Percentiles rank a stretch among this genome's conserved stretches.
These are phyloP conservation scores for Corythaeola cristata DNA, from an alignment of 2,113 vertebrate genomes.

Conservation along the genomic window DNA sequence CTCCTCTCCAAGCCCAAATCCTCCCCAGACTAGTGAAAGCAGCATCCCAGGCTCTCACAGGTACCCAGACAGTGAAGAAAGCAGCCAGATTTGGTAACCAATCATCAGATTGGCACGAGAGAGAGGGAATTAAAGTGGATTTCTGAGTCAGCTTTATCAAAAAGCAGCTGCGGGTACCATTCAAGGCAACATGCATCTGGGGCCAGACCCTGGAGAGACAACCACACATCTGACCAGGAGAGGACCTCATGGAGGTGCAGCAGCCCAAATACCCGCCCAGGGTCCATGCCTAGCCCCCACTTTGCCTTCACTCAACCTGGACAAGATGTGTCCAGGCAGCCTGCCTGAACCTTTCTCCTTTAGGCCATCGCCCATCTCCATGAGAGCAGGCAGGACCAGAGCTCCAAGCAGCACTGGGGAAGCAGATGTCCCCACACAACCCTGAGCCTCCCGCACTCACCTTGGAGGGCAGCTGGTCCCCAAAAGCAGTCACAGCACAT, in stretches of 20 bases:
- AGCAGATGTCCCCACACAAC: rapidly evolving
- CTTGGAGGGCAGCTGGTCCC: too few species aligned
- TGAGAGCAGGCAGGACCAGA: not conserved
- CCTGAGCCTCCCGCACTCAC: rapidly evolving
- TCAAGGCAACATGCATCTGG: not conserved
- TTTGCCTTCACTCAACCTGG: not conserved
- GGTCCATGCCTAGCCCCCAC: not conserved
- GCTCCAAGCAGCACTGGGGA: not conserved
- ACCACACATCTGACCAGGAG: not conserved
- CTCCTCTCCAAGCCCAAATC: not conserved
- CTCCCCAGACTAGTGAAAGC: not conserved
- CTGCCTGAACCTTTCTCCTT: not conserved
- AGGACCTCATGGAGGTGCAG: not conserved
- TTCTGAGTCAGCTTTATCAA: not conserved
- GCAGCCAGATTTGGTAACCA: too few species aligned
- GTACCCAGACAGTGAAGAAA: not conserved
- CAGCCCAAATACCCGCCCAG: not conserved
- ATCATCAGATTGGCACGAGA: not conserved
- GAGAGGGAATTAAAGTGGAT: not conserved
- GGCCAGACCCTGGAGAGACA: not conserved
- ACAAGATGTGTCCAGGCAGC: not conserved
- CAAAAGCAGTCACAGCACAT: not conserved
- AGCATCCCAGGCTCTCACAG: not conserved
- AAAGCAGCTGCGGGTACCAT: not conserved
- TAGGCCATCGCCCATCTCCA: not conserved